phyloP scores from a whole-genome alignment of 2,888 invertebrate species.

The Barypeithes pellucidus region DNA sequence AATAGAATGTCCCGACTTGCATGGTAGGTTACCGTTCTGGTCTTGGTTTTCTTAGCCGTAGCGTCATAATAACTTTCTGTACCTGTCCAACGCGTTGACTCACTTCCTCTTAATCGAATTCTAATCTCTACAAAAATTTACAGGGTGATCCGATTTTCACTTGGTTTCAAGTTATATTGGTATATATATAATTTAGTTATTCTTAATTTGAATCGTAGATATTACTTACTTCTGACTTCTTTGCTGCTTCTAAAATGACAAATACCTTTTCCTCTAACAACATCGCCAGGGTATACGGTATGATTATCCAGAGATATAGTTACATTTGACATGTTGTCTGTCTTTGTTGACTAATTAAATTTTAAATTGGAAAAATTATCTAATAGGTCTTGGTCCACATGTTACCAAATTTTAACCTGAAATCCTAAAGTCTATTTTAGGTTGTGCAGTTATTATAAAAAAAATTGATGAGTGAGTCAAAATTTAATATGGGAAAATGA shows the following conservation, averaged over 20 bases:
- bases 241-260: constrained; percentile 50
- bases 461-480: too few relatives aligned
- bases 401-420: too few relatives aligned
- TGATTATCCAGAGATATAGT: background rate
- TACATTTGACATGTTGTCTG: constrained; percentile 14
- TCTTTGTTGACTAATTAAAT: background rate
- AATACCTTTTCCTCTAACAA: constrained; percentile 53
- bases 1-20: constrained; percentile 55
- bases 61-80: constrained; percentile 57
- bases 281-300: constrained; percentile 43
- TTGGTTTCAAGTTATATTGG: too few relatives aligned
- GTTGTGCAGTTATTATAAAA: too few relatives aligned
- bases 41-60: constrained; percentile 43
- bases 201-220: background rate
- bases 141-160: too few relatives aligned
- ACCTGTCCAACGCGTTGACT: constrained; percentile 58
- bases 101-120: constrained; percentile 55
- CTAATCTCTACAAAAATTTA: constrained; percentile 50
- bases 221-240: constrained; percentile 54
- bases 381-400: too few relatives aligned
- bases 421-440: too few relatives aligned
- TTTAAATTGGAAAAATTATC: too few relatives aligned
- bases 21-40: constrained; percentile 48
- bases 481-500: too few relatives aligned
- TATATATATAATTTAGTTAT: too few relatives aligned